Evolutionary conservation across 2,113 vertebrate genomes (phyloP).

Genomic region (Parus major): DNA sequence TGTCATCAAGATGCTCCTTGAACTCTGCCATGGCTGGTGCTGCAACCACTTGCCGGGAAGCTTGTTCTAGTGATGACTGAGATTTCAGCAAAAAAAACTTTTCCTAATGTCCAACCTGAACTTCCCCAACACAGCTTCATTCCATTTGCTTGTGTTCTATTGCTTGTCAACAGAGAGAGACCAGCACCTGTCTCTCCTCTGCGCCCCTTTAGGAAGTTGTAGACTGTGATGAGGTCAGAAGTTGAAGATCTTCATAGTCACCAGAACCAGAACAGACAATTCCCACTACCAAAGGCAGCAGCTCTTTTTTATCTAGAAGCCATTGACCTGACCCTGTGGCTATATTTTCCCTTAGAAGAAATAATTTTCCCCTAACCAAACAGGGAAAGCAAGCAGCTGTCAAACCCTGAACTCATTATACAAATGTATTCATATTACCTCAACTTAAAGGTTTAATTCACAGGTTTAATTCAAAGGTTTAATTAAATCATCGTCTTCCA

Average conservation of each 20-base stretch:
- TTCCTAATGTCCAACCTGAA: neutral
- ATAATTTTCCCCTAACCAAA: neutral
- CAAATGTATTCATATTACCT: neutral
- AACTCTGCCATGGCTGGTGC: neutral
- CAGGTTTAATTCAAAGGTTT: too few relatives aligned
- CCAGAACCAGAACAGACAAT: neutral
- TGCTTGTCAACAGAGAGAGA: neutral
- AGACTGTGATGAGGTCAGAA: neutral
- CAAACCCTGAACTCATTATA: neutral
- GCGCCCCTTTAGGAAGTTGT: accelerated
- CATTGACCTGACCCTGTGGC: neutral
- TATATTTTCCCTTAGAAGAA: neutral
- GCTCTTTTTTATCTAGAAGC: neutral
- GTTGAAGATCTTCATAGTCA: neutral
- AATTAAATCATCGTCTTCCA: neutral
- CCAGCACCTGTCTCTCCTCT: neutral
- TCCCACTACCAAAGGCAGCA: neutral
- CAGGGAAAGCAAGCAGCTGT: neutral
- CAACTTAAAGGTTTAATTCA: neutral
- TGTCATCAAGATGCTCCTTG: accelerated
- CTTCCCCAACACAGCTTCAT: neutral
- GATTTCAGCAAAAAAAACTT: neutral
- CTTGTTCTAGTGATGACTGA: neutral
- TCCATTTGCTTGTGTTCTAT: neutral
- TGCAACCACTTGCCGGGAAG: accelerated